Percentiles rank a stretch among this genome's conserved stretches.
These are phyloP conservation scores for Leptopilina clavipes DNA, from an alignment of 1,140 invertebrate genomes.

Conservation along the genomic window DNA sequence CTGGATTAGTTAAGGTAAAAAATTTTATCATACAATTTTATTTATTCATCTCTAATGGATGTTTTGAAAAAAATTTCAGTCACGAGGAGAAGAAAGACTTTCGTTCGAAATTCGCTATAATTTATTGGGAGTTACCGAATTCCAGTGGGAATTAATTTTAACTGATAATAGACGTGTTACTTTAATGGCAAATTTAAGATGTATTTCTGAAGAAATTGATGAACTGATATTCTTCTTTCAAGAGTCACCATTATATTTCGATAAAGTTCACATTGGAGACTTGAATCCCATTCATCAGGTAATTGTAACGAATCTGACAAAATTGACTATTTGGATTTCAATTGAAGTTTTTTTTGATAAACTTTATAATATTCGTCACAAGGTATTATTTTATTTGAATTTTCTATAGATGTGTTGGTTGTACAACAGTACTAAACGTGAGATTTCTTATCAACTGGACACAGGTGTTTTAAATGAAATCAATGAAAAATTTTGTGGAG, in stretches of 20 bases:
- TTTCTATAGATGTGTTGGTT: conserved; percentile 59
- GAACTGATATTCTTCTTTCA: conserved; percentile 44
- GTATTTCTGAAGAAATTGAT: conserved; percentile 39
- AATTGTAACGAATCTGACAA: neutral
- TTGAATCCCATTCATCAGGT: conserved; percentile 51
- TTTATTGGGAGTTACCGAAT: conserved; percentile 43
- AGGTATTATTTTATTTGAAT: neutral
- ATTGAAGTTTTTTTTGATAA: no score
- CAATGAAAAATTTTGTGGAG: conserved; percentile 52
- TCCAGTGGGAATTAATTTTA: conserved; percentile 59
- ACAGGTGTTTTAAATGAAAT: conserved; percentile 44
- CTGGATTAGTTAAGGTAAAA: conserved; percentile 51
- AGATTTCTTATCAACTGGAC: conserved; percentile 54
- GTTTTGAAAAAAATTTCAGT: neutral
- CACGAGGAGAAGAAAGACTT: conserved; percentile 30
- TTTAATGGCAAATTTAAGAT: conserved; percentile 51
- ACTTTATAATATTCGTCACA: no score
- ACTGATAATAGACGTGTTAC: conserved; percentile 60
- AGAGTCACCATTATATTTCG: conserved; percentile 50
- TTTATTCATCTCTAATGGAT: no score
- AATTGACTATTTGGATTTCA: no score
- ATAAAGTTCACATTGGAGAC: conserved; percentile 56
- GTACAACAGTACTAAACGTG: conserved; percentile 54
- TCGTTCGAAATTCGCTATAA: conserved; percentile 36
- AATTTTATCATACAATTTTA: no score